Conservation (phyloP, 2,888 invertebrate species). For the Elegia similella region DNA sequence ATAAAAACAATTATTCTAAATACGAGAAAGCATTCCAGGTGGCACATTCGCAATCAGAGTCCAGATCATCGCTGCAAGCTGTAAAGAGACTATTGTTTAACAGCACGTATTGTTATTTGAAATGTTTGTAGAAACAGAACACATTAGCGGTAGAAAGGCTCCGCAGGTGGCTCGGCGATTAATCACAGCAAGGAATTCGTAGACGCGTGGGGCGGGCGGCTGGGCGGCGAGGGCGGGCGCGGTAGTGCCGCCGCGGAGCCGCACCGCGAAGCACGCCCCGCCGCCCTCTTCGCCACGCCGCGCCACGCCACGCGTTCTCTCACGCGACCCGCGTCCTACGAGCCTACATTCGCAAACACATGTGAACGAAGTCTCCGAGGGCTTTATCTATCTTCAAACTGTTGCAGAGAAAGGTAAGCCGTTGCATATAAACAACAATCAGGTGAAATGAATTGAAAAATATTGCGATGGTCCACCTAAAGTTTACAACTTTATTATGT, state of each 20-base stretch:
- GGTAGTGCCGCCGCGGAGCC: slow-evolving; percentile 70
- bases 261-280: slow-evolving; percentile 61
- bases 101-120: slow-evolving; percentile 41
- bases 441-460: background rate
- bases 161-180: slow-evolving; percentile 77
- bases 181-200: slow-evolving; percentile 69
- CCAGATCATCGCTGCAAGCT: background rate
- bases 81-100: slow-evolving; percentile 9
- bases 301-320: slow-evolving; percentile 21
- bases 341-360: slow-evolving; percentile 20
- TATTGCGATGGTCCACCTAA: slow-evolving; percentile 21
- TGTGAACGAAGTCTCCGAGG: background rate
- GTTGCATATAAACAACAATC: background rate
- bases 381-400: slow-evolving; percentile 2
- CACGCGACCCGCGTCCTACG: slow-evolving; percentile 29
- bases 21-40: too few relatives aligned
- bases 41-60: background rate
- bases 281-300: slow-evolving; percentile 38
- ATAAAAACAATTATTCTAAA: too few relatives aligned
- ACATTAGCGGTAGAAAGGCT: slow-evolving; percentile 66
- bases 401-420: slow-evolving; percentile 22
- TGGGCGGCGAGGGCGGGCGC: slow-evolving; percentile 47
- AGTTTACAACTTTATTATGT: slow-evolving; percentile 40
- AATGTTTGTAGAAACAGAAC: slow-evolving; percentile 56
- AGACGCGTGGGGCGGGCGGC: slow-evolving; percentile 38